A percentile compares a stretch with the other conserved stretches of the same genome.
phyloP scores from a whole-genome alignment of 2,888 invertebrate species.

The Steinernema carpocapsae region DNA sequence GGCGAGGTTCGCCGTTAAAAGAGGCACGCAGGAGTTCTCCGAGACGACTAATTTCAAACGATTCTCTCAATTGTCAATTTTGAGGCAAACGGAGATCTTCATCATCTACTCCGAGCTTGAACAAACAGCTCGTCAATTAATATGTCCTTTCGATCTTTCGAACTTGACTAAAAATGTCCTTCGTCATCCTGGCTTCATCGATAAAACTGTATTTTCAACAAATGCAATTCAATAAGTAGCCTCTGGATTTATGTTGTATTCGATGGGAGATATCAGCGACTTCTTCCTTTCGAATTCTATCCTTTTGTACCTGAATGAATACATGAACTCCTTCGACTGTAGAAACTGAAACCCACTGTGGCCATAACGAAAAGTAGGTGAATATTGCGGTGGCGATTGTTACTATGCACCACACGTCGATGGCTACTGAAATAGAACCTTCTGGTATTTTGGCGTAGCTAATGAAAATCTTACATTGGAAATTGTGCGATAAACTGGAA shows the following conservation, averaged over 20 bases:
- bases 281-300: background rate
- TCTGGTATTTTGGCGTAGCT: background rate
- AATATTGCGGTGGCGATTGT: slow-evolving; percentile 48
- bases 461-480: background rate
- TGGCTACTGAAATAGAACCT: slow-evolving; percentile 45
- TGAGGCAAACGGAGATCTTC: background rate
- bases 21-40: no score
- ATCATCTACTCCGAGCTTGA: background rate
- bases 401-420: slow-evolving; percentile 47
- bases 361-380: slow-evolving; percentile 47
- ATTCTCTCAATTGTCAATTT: background rate
- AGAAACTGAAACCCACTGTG: slow-evolving; percentile 43
- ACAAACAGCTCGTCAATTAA: no score
- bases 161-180: no score
- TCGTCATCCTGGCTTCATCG: no score
- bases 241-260: no score
- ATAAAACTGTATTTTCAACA: no score
- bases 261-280: no score
- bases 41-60: no score
- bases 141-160: no score
- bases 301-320: slow-evolving; percentile 9
- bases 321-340: background rate
- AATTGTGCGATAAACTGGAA: background rate
- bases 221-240: no score
- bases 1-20: no score